These are phyloP conservation scores for Falco cherrug DNA, from an alignment of 2,797 vertebrate species.

Conservation along the genomic window DNA sequence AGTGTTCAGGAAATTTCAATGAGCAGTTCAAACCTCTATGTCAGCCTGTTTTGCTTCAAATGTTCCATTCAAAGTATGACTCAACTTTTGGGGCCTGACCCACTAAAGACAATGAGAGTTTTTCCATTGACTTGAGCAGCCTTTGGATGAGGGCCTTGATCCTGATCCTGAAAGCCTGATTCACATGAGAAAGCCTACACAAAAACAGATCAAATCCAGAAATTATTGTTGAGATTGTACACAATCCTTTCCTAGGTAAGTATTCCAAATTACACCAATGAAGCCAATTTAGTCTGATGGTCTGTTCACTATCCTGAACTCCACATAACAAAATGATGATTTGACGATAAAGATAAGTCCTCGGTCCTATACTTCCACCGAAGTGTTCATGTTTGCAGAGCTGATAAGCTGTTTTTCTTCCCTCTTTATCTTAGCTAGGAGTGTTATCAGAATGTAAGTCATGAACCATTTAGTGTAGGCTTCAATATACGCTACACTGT, in stretches of 20 bases:
- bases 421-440: not conserved
- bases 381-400: not conserved
- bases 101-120: constrained; percentile 55
- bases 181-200: constrained; percentile 8
- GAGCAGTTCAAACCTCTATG: constrained; percentile 5
- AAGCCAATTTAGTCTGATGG: not conserved
- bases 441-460: not conserved
- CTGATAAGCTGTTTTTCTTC: not conserved
- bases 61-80: constrained; percentile 50
- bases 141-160: constrained; percentile 42
- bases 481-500: not conserved
- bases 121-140: constrained; percentile 51
- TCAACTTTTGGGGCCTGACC: constrained; percentile 37
- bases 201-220: not conserved
- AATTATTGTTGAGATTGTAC: not conserved
- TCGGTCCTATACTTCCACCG: not conserved
- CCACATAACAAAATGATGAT: not conserved
- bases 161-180: not conserved
- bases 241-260: not conserved
- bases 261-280: not conserved
- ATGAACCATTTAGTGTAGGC: not conserved
- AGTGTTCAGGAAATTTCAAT: not conserved
- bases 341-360: not conserved
- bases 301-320: not conserved
- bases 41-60: constrained; percentile 56